Conservation (phyloP, 2,797 vertebrate species). For the Malacoraja senta region DNA sequence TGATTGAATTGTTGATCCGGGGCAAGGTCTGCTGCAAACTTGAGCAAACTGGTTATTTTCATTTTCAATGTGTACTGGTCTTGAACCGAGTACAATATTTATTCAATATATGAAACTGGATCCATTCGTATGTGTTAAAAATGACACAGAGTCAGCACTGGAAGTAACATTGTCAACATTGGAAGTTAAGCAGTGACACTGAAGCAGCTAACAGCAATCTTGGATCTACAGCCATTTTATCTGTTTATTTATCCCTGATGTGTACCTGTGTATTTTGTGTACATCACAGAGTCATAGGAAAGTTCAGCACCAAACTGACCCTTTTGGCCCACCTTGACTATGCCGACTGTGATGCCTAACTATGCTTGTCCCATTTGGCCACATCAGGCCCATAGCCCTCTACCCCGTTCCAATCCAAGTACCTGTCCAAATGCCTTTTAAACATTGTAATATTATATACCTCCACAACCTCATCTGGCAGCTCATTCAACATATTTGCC, state of each 20-base stretch:
- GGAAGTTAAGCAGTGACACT: background rate
- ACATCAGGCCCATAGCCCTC: too few species aligned
- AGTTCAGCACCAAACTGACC: too few species aligned
- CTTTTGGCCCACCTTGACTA: too few species aligned
- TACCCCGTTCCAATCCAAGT: too few species aligned
- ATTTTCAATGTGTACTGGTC: background rate
- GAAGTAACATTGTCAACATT: background rate
- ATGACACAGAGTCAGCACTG: background rate
- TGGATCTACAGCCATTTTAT: background rate
- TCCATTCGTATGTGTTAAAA: background rate
- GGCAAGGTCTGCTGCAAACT: background rate
- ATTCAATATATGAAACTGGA: background rate
- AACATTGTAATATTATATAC: too few species aligned
- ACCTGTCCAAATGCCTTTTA: too few species aligned
- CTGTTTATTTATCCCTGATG: background rate
- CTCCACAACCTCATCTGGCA: too few species aligned
- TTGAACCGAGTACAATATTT: background rate
- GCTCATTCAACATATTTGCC: too few species aligned
- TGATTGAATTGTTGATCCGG: background rate
- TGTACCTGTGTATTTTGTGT: too few species aligned
- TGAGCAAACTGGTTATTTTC: background rate
- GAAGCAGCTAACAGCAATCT: background rate
- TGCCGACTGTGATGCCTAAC: too few species aligned
- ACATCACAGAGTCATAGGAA: too few species aligned
- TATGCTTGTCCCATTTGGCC: too few species aligned